These are phyloP conservation scores for Sturmia bella DNA, from an alignment of 2,888 invertebrate genomes.

Conservation along the genomic window DNA sequence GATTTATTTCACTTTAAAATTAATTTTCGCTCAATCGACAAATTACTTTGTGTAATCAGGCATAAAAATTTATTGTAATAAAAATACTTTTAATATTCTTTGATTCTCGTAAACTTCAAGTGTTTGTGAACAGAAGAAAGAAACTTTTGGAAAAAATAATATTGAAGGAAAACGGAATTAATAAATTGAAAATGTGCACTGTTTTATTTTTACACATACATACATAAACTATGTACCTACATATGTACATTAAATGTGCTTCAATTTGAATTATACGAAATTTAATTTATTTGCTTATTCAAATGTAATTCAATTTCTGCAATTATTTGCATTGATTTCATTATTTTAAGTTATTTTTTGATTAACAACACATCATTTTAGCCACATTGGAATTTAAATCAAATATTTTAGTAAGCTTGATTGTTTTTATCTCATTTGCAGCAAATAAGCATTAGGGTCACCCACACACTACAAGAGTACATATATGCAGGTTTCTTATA, in stretches of 20 bases:
- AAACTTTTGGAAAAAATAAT: background rate
- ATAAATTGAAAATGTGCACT: background rate
- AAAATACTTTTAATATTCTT: conserved; percentile 9
- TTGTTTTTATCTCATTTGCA: conserved; percentile 13
- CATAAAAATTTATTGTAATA: conserved; percentile 39
- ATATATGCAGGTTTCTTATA: too few relatives aligned
- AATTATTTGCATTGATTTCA: conserved; percentile 44
- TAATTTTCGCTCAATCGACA: conserved; percentile 58
- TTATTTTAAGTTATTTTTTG: conserved; percentile 61
- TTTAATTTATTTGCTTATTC: conserved; percentile 29
- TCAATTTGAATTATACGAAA: background rate
- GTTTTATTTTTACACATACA: too few relatives aligned
- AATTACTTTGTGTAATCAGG: conserved; percentile 64
- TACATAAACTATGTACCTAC: too few relatives aligned
- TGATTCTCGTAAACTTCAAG: background rate
- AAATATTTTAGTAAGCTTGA: conserved; percentile 32
- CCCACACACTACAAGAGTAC: too few relatives aligned
- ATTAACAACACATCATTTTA: conserved; percentile 58
- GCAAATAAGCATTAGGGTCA: conserved; percentile 5
- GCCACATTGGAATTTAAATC: conserved; percentile 61
- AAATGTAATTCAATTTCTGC: conserved; percentile 39
- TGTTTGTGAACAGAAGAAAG: background rate
- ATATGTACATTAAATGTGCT: background rate
- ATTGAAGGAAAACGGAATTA: background rate
- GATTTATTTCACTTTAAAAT: conserved; percentile 60